Evolutionary conservation across 2,888 invertebrate genomes (phyloP).

Genomic region (Meandrusa payeni): DNA sequence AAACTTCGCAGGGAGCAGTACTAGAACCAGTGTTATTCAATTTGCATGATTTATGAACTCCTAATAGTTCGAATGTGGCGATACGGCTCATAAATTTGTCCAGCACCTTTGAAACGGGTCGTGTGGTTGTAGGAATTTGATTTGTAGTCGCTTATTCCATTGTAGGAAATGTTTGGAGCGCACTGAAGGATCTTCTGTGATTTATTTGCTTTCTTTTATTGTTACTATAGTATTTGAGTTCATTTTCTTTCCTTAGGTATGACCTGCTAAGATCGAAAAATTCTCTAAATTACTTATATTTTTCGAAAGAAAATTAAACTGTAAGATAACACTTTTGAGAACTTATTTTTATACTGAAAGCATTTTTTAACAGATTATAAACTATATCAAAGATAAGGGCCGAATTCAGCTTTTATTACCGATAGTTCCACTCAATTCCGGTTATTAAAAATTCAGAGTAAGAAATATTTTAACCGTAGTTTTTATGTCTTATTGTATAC

Average conservation of each 20-base stretch:
- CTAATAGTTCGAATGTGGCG: conserved; percentile 56
- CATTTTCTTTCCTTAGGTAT: conserved; percentile 2
- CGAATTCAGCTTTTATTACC: too few relatives aligned
- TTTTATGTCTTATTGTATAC: too few relatives aligned
- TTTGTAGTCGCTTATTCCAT: conserved; percentile 45
- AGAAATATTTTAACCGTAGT: too few relatives aligned
- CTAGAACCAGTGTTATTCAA: conserved; percentile 27
- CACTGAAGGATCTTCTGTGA: conserved; percentile 14
- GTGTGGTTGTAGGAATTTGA: conserved; percentile 36
- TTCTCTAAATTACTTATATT: too few relatives aligned
- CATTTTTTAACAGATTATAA: too few relatives aligned
- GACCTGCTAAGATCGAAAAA: too few relatives aligned
- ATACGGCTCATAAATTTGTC: conserved; percentile 67
- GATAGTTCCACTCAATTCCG: too few relatives aligned
- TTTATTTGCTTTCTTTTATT: conserved; percentile 25
- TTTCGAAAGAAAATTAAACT: too few relatives aligned
- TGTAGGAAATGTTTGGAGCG: conserved; percentile 48
- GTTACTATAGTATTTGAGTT: conserved; percentile 3
- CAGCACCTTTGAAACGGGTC: conserved; percentile 49
- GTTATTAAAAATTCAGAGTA: too few relatives aligned
- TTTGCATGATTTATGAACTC: conserved; percentile 43
- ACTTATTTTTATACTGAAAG: too few relatives aligned
- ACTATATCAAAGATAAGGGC: too few relatives aligned
- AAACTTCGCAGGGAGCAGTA: conserved; percentile 9
- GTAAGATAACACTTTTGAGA: too few relatives aligned